Percentiles rank a stretch among this genome's conserved stretches.
Conservation (phyloP, 2,113 vertebrate species). For the Erythrolamprus reginae region DNA sequence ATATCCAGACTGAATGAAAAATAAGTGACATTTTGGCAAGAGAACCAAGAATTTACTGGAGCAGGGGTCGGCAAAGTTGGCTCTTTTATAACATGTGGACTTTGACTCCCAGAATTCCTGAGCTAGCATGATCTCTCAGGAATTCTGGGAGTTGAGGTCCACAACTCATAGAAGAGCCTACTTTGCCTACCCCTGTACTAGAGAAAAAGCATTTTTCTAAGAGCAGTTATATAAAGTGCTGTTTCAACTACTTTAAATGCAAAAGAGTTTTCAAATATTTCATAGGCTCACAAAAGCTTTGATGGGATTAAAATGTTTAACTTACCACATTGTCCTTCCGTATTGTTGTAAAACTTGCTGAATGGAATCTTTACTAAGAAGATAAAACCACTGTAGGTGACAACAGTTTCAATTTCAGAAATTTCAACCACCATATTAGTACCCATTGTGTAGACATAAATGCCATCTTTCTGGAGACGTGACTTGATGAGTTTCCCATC, state of each 20-base stretch:
- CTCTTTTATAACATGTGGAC: too few species aligned
- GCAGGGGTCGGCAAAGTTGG: too few species aligned
- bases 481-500: slow-evolving; percentile 68
- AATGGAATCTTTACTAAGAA: slow-evolving; percentile 77
- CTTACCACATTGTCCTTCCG: slow-evolving; percentile 91
- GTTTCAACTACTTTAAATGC: background rate
- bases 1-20: background rate
- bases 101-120: too few species aligned
- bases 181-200: too few species aligned
- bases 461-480: slow-evolving; percentile 67
- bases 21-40: background rate
- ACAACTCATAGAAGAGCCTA: too few species aligned
- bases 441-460: slow-evolving; percentile 69
- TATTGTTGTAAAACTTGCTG: slow-evolving; percentile 78
- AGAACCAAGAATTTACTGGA: too few species aligned
- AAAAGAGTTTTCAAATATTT: rapidly evolving
- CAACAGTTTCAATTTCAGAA: slow-evolving; percentile 57
- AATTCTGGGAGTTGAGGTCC: too few species aligned
- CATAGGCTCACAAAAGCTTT: background rate
- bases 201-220: background rate
- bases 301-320: background rate
- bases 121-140: too few species aligned
- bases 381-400: slow-evolving; percentile 72
- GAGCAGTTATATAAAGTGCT: background rate
- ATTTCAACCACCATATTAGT: slow-evolving; percentile 74